Base-by-base conservation (phyloP, 1,140 invertebrate genomes). In the Colletes latitarsis region DNA sequence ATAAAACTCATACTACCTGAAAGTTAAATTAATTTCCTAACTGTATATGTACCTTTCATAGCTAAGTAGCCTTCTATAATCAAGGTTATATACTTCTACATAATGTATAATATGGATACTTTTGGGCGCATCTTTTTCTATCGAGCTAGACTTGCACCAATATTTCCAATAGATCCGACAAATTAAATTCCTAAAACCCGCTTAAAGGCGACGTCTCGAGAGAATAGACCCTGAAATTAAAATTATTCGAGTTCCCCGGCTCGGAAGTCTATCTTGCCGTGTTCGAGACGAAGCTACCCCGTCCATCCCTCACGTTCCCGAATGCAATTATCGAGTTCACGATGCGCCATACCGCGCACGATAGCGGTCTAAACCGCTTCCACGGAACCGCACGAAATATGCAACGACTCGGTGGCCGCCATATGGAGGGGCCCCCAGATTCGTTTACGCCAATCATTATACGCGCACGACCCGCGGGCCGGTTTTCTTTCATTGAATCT, bases 401-500 rank as follows among this genome's bases (percentile, higher is more conserved):
- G 21, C 69, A 62, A 46, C 62, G 1, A 30, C 30, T 30, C 49
- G 5, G 14, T 30, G 57, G 52, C 49, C 52, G 53, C 17, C 63
- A 14, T 19, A 14, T 70, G 64, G 39, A 17, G 6, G 49, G 5
- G 30, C 30, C 30, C 30, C 43, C 55, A 19, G 4, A 12, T 15
- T 55, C 46, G 46, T 79, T 73, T 19, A 64, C 17, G 19, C 30
- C 15, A 6, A 21, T 64, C 69, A 73, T 73, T 79, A 78, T 72
- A n/a, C 57, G 30, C 15, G 43, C 68, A 39, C 17, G 21, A 21
- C 46, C 55, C 55, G 21, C 53, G 69, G 43, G 77, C 77, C 67
- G 9, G 72, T 43, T 76, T 73, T 55, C 69, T 57, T 68, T 73
- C 63, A 85, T 82, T 84, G 79, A 85, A 85, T 85, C 58, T 70